Conservation (phyloP, 1,140 invertebrate genomes). For the Drosophila lini region DNA sequence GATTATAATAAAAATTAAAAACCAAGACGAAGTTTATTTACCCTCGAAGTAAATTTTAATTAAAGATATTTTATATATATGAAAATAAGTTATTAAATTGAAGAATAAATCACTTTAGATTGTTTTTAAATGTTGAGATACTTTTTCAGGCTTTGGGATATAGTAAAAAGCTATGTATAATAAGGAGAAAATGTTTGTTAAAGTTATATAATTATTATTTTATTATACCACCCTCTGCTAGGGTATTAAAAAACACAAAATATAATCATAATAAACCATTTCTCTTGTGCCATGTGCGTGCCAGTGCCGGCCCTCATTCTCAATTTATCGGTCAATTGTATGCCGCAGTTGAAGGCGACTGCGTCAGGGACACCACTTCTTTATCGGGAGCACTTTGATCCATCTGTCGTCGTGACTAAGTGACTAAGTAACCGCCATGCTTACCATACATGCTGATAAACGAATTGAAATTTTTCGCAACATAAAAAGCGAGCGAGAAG, state of each 20-base stretch:
- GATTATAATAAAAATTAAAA: slow-evolving; percentile 41
- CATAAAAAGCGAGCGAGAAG: slow-evolving; percentile 27
- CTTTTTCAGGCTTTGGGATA: not conserved
- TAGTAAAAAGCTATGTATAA: too few species aligned
- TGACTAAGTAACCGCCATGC: slow-evolving; percentile 36
- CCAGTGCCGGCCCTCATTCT: slow-evolving; percentile 43
- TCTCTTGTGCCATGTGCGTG: slow-evolving; percentile 41
- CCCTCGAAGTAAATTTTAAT: not conserved
- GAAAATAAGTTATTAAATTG: not conserved
- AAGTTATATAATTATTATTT: not conserved
- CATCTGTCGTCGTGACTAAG: slow-evolving; percentile 42
- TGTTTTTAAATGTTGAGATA: too few species aligned
- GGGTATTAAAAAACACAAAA: not conserved
- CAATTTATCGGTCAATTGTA: slow-evolving; percentile 63
- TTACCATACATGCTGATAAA: slow-evolving; percentile 36
- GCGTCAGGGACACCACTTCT: slow-evolving; percentile 54
- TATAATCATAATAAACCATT: slow-evolving; percentile 23
- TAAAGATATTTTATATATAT: not conserved
- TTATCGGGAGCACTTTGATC: slow-evolving; percentile 57
- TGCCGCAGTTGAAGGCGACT: slow-evolving; percentile 52
- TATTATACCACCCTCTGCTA: not conserved
- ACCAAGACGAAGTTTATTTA: not conserved
- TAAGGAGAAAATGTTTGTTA: not conserved
- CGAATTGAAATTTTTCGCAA: slow-evolving; percentile 42
- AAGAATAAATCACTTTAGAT: not conserved